Evolutionary conservation across 2,888 invertebrate species (phyloP).

Genomic region (Nemotelus pantherinus): DNA sequence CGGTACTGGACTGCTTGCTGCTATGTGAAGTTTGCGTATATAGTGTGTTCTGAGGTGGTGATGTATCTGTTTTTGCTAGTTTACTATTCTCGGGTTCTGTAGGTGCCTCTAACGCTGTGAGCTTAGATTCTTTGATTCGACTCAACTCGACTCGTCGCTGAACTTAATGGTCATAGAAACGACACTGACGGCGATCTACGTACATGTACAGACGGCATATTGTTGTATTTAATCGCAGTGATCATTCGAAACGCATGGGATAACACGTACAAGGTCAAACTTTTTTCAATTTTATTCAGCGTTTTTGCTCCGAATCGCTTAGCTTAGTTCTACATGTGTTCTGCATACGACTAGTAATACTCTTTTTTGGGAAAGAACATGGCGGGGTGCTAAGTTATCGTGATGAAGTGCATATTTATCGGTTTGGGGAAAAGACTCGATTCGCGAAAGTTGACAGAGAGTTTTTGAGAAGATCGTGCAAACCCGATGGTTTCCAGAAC

Average conservation of each 20-base stretch:
- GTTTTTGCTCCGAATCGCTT: conserved; percentile 38
- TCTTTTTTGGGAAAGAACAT: conserved; percentile 11
- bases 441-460: conserved; percentile 20
- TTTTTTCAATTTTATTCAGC: conserved; percentile 53
- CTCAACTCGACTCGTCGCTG: conserved; percentile 20
- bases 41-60: conserved; percentile 20
- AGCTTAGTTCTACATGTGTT: conserved; percentile 20
- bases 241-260: conserved; percentile 58
- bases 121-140: conserved; percentile 10
- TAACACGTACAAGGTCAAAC: conserved; percentile 63
- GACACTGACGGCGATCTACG: not conserved
- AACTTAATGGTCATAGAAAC: conserved; percentile 11
- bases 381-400: conserved; percentile 17
- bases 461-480: not conserved
- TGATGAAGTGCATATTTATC: conserved; percentile 38
- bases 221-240: conserved; percentile 46
- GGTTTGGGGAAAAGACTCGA: conserved; percentile 15
- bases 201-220: conserved; percentile 27
- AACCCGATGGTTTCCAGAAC: too few species aligned
- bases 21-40: conserved; percentile 21
- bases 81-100: not conserved
- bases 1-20: conserved; percentile 10
- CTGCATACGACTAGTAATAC: conserved; percentile 38
- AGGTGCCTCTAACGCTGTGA: conserved; percentile 8
- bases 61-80: conserved; percentile 25